These are phyloP conservation scores for Odontomachus brunneus DNA, from an alignment of 1,140 invertebrate genomes.

Conservation along the genomic window DNA sequence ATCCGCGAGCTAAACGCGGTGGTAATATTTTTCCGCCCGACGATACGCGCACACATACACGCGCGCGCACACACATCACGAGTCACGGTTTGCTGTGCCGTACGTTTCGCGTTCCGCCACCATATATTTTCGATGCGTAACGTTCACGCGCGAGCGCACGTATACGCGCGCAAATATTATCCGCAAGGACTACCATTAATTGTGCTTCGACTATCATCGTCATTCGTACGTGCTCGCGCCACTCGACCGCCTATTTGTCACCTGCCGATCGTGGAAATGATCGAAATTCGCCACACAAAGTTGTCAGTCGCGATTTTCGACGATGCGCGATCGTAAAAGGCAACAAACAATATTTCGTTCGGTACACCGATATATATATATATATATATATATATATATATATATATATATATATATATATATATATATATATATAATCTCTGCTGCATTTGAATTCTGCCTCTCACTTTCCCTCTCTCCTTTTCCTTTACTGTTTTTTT, in stretches of 20 bases:
- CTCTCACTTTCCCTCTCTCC: too few species aligned
- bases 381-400: too few species aligned
- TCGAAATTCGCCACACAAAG: conserved; percentile 33
- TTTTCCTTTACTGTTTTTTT: neutral
- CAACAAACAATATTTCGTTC: conserved; percentile 8
- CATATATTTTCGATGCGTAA: conserved; percentile 43
- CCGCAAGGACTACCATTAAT: conserved; percentile 59
- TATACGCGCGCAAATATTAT: conserved; percentile 39
- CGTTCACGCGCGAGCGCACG: neutral
- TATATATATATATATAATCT: too few species aligned
- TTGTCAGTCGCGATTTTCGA: conserved; percentile 50
- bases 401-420: too few species aligned
- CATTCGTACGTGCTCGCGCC: conserved; percentile 45
- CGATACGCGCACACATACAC: conserved; percentile 26
- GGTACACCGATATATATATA: neutral
- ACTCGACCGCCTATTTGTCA: conserved; percentile 59
- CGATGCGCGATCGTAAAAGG: neutral
- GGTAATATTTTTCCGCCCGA: conserved; percentile 46
- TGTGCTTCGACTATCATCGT: conserved; percentile 56
- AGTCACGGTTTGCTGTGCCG: neutral
- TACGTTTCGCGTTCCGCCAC: conserved; percentile 28
- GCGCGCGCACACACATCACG: conserved; percentile 9
- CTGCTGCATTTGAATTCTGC: too few species aligned
- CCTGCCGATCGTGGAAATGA: conserved; percentile 52
- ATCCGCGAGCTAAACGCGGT: conserved; percentile 41